Evolutionary conservation across 2,797 vertebrate genomes (phyloP).

Genomic region (Urophycis tenuis): DNA sequence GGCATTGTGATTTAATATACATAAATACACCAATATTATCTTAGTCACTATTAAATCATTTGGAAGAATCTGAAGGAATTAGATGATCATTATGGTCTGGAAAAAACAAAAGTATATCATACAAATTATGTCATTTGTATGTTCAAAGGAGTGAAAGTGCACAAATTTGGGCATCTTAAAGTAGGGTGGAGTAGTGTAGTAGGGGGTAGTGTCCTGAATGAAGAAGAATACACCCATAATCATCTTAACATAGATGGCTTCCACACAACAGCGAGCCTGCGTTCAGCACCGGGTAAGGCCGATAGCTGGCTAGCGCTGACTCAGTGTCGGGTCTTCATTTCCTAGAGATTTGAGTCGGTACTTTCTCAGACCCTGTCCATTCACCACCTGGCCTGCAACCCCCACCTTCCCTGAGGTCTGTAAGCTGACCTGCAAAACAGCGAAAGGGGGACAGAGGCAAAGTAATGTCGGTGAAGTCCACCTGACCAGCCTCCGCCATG

Average conservation of each 20-base stretch:
- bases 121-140: too few relatives aligned
- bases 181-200: too few relatives aligned
- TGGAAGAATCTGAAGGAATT: background rate
- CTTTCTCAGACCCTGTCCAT: slow-evolving; percentile 10
- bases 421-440: slow-evolving; percentile 53
- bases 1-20: background rate
- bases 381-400: slow-evolving; percentile 29
- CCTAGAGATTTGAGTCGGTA: slow-evolving; percentile 3
- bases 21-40: background rate
- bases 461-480: slow-evolving; percentile 42
- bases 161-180: background rate
- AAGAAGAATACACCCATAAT: background rate
- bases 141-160: background rate
- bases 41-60: background rate
- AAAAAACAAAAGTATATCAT: too few relatives aligned
- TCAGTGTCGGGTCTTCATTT: slow-evolving; percentile 4
- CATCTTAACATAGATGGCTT: too few relatives aligned
- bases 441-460: slow-evolving; percentile 33
- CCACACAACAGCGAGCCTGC: too few relatives aligned
- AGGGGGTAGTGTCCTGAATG: background rate
- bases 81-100: background rate
- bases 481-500: slow-evolving; percentile 52
- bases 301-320: background rate
- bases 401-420: slow-evolving; percentile 31
- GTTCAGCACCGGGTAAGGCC: background rate